A percentile compares a stretch with the other conserved stretches of the same genome.
These are phyloP conservation scores for Odontomyia ornata DNA, from an alignment of 2,888 invertebrate species.

Conservation along the genomic window DNA sequence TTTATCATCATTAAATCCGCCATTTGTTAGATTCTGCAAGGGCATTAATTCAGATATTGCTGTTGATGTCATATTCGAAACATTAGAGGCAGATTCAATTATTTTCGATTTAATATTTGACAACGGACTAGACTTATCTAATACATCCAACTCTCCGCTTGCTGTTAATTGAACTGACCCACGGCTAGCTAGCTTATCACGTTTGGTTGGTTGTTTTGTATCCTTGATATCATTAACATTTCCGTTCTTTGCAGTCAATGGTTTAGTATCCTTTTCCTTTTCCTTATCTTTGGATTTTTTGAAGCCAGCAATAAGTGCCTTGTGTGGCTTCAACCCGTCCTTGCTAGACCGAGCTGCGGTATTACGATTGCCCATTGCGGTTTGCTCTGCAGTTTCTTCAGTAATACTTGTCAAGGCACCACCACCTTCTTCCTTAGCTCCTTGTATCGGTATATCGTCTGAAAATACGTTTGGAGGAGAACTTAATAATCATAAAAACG, in stretches of 20 bases:
- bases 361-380: conserved; percentile 55
- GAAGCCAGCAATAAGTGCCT: conserved; percentile 63
- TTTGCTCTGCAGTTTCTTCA: conserved; percentile 59
- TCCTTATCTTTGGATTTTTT: conserved; percentile 64
- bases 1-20: conserved; percentile 58
- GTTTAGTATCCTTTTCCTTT: conserved; percentile 54
- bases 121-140: conserved; percentile 44
- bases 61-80: conserved; percentile 11
- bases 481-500: no score
- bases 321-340: conserved; percentile 63
- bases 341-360: conserved; percentile 62
- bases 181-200: conserved; percentile 48
- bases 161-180: conserved; percentile 46
- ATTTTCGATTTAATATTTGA: conserved; percentile 46
- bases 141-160: conserved; percentile 27
- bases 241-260: conserved; percentile 49
- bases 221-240: conserved; percentile 35
- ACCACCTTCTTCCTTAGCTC: conserved; percentile 56
- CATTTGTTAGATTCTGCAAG: conserved; percentile 60
- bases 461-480: conserved; percentile 56
- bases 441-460: conserved; percentile 92
- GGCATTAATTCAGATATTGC: conserved; percentile 58
- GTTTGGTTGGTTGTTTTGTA: conserved; percentile 46
- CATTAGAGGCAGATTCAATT: conserved; percentile 12
- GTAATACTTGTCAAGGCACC: conserved; percentile 60